Percentiles rank a stretch among this genome's conserved stretches.
Evolutionary conservation across 2,797 vertebrate species (phyloP).

Genomic region (Phyllotis vaccarum): DNA sequence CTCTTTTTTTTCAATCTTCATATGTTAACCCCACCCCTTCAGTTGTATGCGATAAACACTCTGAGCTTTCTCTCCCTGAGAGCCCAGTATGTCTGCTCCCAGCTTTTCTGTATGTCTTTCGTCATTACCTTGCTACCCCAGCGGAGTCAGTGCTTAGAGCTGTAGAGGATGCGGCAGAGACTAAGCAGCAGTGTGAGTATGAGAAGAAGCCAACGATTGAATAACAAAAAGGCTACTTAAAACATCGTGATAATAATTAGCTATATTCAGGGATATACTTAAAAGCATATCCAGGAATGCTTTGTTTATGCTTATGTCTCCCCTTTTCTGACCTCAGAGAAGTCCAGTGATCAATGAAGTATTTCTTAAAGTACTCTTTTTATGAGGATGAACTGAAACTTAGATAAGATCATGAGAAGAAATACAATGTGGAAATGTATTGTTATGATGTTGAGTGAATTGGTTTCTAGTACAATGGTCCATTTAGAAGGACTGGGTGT

Average conservation of each 20-base stretch:
- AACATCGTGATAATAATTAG: background rate
- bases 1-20: background rate
- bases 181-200: background rate
- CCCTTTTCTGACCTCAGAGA: background rate
- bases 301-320: background rate
- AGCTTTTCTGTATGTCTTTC: background rate
- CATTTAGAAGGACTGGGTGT: constrained; percentile 2
- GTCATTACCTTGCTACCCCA: background rate
- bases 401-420: background rate
- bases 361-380: constrained; percentile 9
- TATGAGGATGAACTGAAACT: constrained; percentile 18
- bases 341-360: background rate
- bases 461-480: constrained; percentile 55
- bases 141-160: background rate
- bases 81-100: background rate
- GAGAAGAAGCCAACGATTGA: background rate
- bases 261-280: background rate
- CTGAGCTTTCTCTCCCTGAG: background rate
- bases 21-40: background rate
- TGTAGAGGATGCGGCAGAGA: background rate
- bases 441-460: background rate
- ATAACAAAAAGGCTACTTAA: background rate
- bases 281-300: background rate
- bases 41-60: background rate
- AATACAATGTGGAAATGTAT: background rate